Evolutionary conservation across 2,113 vertebrate species (phyloP).

Genomic region (Rana temporaria): DNA sequence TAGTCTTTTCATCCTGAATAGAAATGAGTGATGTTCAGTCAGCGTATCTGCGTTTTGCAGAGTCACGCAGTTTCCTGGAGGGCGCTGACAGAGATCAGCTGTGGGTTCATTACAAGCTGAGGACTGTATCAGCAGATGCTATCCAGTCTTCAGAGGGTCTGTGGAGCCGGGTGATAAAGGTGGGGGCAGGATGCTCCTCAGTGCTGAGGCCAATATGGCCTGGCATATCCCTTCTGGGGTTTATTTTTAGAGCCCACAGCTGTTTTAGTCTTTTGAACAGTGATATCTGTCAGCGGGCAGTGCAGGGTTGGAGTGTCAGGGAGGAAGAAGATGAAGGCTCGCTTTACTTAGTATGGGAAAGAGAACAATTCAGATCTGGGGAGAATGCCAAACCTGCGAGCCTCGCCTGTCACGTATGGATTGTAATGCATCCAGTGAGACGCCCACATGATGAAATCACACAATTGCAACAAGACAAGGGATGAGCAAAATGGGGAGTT

Average conservation of each 20-base stretch:
- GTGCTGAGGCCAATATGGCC: constrained; percentile 25
- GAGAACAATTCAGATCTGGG: background rate
- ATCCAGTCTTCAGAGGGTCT: background rate
- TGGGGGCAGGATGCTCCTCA: constrained; percentile 10
- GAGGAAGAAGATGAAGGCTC: constrained; percentile 10
- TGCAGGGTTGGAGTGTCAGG: background rate
- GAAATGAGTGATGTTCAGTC: background rate
- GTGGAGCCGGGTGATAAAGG: constrained; percentile 2
- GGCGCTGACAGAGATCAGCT: background rate
- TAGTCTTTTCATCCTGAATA: no score
- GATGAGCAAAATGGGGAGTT: no score
- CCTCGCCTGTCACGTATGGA: constrained; percentile 8
- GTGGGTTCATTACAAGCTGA: background rate
- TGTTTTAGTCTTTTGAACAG: constrained; percentile 47
- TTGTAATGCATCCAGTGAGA: background rate
- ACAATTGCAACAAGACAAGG: no score
- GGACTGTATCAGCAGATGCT: constrained; percentile 27
- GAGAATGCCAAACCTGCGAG: background rate
- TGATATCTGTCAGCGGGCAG: constrained; percentile 23
- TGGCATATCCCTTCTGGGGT: constrained; percentile 2
- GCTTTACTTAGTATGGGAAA: constrained; percentile 19
- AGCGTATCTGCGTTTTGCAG: background rate
- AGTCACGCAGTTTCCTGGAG: background rate
- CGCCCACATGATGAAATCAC: background rate
- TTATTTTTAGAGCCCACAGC: constrained; percentile 41